A percentile compares a stretch with the other conserved stretches of the same genome.
These are phyloP conservation scores for Laupala kohalensis DNA, from an alignment of 1,140 invertebrate species.

Conservation along the genomic window DNA sequence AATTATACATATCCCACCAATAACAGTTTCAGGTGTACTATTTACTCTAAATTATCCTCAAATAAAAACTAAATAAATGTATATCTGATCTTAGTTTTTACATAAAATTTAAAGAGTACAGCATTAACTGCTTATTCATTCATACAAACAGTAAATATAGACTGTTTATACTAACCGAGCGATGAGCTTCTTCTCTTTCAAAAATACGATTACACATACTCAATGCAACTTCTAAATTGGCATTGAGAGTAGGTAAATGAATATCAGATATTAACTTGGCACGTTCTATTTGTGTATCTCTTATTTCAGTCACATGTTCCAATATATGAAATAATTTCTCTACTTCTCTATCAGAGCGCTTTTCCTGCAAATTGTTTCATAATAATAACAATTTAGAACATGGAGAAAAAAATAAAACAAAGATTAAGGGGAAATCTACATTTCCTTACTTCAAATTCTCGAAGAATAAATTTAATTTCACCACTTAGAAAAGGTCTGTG, in stretches of 20 bases:
- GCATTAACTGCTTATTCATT: no score
- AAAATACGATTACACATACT: conserved; percentile 42
- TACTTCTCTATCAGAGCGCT: conserved; percentile 61
- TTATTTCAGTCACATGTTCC: conserved; percentile 62
- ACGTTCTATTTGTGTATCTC: conserved; percentile 52
- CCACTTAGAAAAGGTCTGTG: conserved; percentile 69
- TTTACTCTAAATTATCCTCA: no score
- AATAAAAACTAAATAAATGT: no score
- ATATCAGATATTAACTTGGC: conserved; percentile 41
- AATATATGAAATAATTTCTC: conserved; percentile 61
- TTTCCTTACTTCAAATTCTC: conserved; percentile 62
- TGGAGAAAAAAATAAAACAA: not conserved
- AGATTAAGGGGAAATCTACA: not conserved
- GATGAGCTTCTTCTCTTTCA: conserved; percentile 35
- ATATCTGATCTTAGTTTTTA: no score
- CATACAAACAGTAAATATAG: no score
- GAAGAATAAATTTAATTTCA: conserved; percentile 67
- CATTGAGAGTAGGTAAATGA: conserved; percentile 46
- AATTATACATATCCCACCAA: no score
- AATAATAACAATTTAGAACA: conserved; percentile 6
- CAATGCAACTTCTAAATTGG: conserved; percentile 50
- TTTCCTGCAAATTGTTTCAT: conserved; percentile 37
- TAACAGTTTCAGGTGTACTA: no score
- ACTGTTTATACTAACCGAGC: conserved; percentile 27
- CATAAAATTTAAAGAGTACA: no score